phyloP scores from a whole-genome alignment of 2,888 invertebrate species.

The Tipula lateralis region DNA sequence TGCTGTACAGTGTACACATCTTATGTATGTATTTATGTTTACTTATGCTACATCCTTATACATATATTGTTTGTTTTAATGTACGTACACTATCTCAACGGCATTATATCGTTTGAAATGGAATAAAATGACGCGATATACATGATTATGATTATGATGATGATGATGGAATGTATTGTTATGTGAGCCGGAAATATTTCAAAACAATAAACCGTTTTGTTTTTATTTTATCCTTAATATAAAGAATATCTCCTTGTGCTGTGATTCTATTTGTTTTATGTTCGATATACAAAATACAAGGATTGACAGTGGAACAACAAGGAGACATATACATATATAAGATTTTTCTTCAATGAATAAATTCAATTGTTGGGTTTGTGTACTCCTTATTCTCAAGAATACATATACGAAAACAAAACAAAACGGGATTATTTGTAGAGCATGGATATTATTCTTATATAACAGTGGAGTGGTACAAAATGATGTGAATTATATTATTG shows the following conservation, averaged over 20 bases:
- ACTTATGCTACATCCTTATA: neutral
- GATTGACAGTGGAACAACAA: neutral
- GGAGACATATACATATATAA: neutral
- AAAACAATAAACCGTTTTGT: neutral
- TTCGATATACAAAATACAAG: neutral
- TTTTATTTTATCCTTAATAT: neutral
- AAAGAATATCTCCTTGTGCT: neutral
- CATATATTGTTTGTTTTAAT: neutral
- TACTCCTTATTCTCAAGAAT: neutral
- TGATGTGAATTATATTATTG: neutral
- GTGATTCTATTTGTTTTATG: neutral
- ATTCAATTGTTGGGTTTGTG: neutral
- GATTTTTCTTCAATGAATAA: neutral
- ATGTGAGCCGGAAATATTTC: neutral
- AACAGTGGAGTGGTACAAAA: neutral
- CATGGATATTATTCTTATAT: neutral
- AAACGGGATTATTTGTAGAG: neutral
- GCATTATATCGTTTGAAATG: neutral
- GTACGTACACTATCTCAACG: neutral
- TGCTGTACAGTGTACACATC: neutral
- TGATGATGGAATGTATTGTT: slow-evolving; percentile 1
- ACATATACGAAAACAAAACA: neutral
- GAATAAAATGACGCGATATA: neutral
- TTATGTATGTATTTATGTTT: neutral
- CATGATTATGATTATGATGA: slow-evolving; percentile 15